Conservation (phyloP, 2,888 invertebrate species). For the Actias luna region DNA sequence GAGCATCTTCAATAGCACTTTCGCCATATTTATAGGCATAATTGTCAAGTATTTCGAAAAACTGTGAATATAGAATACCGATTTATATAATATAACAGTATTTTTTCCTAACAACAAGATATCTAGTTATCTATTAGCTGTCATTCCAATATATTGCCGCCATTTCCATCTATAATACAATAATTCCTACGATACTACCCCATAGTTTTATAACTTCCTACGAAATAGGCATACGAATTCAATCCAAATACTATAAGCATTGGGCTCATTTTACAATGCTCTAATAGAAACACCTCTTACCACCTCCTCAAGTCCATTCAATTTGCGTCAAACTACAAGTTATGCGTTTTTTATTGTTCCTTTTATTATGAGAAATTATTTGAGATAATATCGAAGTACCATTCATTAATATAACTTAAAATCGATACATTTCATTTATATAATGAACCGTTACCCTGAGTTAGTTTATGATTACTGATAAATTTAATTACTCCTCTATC, state of each 20-base stretch:
- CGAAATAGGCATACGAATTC: slow-evolving; percentile 34
- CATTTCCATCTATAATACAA: slow-evolving; percentile 23
- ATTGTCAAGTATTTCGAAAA: too few species aligned
- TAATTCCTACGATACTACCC: slow-evolving; percentile 39
- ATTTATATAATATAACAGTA: not conserved
- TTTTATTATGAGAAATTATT: slow-evolving; percentile 57
- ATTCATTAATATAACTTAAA: slow-evolving; percentile 1
- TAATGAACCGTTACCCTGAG: too few species aligned
- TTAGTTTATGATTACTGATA: too few species aligned
- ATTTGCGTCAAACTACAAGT: slow-evolving; percentile 66
- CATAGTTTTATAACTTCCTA: slow-evolving; percentile 47
- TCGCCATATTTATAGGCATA: too few species aligned
- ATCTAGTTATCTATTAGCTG: not conserved
- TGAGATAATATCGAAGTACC: slow-evolving; percentile 48
- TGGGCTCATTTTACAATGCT: slow-evolving; percentile 33
- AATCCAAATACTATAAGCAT: slow-evolving; percentile 28
- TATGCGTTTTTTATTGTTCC: slow-evolving; percentile 76
- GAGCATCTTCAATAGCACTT: too few species aligned
- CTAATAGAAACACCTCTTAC: slow-evolving; percentile 40
- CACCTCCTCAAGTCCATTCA: slow-evolving; percentile 58
- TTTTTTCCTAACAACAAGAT: not conserved
- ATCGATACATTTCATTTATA: not conserved
- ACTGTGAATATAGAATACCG: not conserved
- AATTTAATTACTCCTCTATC: too few species aligned
- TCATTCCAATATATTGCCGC: slow-evolving; percentile 9